These are phyloP conservation scores for Cepaea hortensis DNA, from an alignment of 2,888 invertebrate genomes.

Conservation along the genomic window DNA sequence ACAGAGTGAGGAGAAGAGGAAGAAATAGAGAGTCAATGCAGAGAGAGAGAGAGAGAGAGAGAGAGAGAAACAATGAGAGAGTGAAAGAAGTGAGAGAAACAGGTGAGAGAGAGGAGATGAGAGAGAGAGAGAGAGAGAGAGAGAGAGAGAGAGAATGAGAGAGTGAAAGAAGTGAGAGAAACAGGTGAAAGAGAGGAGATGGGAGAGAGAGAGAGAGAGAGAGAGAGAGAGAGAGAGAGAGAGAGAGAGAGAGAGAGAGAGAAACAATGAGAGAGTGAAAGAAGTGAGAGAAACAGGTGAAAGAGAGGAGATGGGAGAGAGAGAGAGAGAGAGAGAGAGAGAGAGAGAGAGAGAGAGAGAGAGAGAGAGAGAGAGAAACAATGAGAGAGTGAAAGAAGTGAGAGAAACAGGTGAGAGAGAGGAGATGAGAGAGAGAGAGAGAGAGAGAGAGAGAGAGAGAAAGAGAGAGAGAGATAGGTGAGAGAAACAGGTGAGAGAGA, in stretches of 20 bases:
- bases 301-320: neutral
- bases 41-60: neutral
- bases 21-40: too few species aligned
- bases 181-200: neutral
- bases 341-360: too few species aligned
- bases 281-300: neutral
- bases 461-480: too few species aligned
- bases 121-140: too few species aligned
- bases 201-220: neutral
- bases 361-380: neutral
- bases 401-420: neutral
- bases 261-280: slow-evolving; percentile 27
- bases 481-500: too few species aligned
- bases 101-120: neutral
- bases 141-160: neutral
- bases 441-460: too few species aligned
- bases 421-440: neutral
- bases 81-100: too few species aligned
- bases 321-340: neutral
- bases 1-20: too few species aligned
- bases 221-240: neutral
- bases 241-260: slow-evolving; percentile 9
- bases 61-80: too few species aligned
- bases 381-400: neutral
- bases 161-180: neutral